These are phyloP conservation scores for Notothenia coriiceps DNA, from an alignment of 2,113 vertebrate species.

Conservation along the genomic window DNA sequence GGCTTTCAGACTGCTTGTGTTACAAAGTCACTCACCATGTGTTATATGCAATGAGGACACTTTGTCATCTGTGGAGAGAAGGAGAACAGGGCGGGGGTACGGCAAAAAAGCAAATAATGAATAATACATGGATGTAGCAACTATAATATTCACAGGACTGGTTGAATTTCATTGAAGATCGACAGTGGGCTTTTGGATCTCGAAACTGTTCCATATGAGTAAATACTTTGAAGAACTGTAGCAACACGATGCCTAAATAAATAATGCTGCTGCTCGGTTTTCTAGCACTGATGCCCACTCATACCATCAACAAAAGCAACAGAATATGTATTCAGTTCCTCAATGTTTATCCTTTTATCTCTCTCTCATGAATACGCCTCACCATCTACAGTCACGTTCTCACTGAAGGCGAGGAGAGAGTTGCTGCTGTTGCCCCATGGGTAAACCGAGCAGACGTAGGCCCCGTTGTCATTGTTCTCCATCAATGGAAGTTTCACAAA, in stretches of 20 bases:
- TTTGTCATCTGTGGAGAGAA: constrained; percentile 61
- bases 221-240: constrained; percentile 70
- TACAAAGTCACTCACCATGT: constrained; percentile 78
- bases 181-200: constrained; percentile 54
- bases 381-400: constrained; percentile 73
- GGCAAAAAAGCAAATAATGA: constrained; percentile 61
- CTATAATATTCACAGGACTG: constrained; percentile 69
- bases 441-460: constrained; percentile 73
- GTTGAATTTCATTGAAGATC: constrained; percentile 60
- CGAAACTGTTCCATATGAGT: constrained; percentile 61
- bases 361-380: constrained; percentile 36
- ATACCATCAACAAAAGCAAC: constrained; percentile 49
- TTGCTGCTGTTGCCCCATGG: constrained; percentile 43
- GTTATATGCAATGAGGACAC: constrained; percentile 53
- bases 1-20: constrained; percentile 61
- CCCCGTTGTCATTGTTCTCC: constrained; percentile 52
- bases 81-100: constrained; percentile 5
- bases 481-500: constrained; percentile 78
- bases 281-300: constrained; percentile 58
- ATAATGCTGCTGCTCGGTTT: constrained; percentile 62
- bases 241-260: constrained; percentile 71
- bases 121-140: constrained; percentile 70
- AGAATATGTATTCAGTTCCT: constrained; percentile 17
- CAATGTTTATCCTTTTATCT: constrained; percentile 8
- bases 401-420: constrained; percentile 49